Base-by-base conservation (phyloP, 2,888 invertebrate species). In the Drosophila buzzatii region DNA sequence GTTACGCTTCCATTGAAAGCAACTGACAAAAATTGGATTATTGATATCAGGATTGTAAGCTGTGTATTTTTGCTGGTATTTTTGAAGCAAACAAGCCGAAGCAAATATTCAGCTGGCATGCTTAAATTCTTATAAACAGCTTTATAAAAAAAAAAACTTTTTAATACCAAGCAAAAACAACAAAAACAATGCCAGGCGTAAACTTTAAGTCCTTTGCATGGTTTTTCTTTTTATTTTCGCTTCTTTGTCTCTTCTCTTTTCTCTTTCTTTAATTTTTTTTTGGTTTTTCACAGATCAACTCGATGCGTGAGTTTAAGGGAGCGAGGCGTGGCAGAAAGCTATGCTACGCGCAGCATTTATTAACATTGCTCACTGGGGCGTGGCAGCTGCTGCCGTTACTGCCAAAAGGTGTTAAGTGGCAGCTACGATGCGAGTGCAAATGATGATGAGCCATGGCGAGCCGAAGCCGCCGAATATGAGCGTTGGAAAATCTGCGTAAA, bases 391-490 rank as follows among this genome's bases (percentile, higher is more conserved):
- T 76, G 86, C 76, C 70, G 81, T 27, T 27, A 27, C 77, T 76
- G 80, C 81, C 81, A 81, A 81, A 81, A 81, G 81, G 81, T 81
- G 81, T 81, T 81, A 81, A 81, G 81, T 81, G 81, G 71, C 81
- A 79, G 73, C 67, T 56, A 65, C 70, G 59, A 77, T 27, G 41
- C 59, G 59, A 61, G 51, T 35, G 57, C 81, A 86, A 86, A 84
- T 83, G 86, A 84, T 86, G 84, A 84, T 86, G 84, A 84, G 74
- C 69, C 79, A 79, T n/a, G 33, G 79, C 81, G 66, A 73, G 70
- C 70, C 56, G 73, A 67, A 76, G 79, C 71, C 71, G 33, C 20
- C 14, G 72, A 58, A 77, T 61, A 70, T 64, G 78, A 77, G 73
- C 66, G 63, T 56, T 65, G 72, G 57, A 66, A 79, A 79, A 79